Conservation (phyloP, 2,113 vertebrate genomes). For the Rattus rattus region DNA sequence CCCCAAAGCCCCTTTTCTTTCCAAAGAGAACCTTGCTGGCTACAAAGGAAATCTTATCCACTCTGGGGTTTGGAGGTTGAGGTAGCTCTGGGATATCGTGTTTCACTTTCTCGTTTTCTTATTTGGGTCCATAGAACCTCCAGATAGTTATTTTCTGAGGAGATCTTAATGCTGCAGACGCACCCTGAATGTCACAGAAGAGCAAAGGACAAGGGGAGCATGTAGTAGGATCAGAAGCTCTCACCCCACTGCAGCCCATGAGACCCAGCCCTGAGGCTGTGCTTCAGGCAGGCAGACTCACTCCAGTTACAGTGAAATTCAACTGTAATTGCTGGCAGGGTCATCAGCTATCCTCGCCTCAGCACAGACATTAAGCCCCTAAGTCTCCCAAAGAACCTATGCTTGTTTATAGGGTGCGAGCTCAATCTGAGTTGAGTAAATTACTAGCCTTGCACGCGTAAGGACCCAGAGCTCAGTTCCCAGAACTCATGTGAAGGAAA, state of each 20-base stretch:
- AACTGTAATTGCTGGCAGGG: background rate
- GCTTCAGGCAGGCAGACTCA: background rate
- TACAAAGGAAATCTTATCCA: slow-evolving; percentile 70
- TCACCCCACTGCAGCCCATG: background rate
- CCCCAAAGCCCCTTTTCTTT: background rate
- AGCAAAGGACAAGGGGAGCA: slow-evolving; percentile 13
- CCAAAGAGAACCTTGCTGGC: slow-evolving; percentile 26
- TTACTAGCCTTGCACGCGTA: background rate
- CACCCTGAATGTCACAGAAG: slow-evolving; percentile 50
- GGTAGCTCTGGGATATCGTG: slow-evolving; percentile 36
- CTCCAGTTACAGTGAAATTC: background rate
- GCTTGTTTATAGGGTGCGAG: background rate
- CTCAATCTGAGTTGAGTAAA: background rate
- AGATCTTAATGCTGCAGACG: slow-evolving; percentile 55
- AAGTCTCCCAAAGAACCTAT: background rate
- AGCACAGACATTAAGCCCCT: background rate
- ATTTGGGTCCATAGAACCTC: slow-evolving; percentile 56
- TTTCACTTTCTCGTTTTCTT: slow-evolving; percentile 62
- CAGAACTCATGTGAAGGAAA: background rate
- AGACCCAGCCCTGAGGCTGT: background rate
- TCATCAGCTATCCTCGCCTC: background rate
- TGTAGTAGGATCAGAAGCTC: background rate
- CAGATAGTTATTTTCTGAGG: slow-evolving; percentile 76
- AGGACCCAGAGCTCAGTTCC: background rate
- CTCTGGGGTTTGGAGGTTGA: slow-evolving; percentile 61